Percentiles rank a stretch among this genome's conserved stretches.
Conservation (phyloP, 2,113 vertebrate genomes). For the Sinocyclocheilus anophthalmus region DNA sequence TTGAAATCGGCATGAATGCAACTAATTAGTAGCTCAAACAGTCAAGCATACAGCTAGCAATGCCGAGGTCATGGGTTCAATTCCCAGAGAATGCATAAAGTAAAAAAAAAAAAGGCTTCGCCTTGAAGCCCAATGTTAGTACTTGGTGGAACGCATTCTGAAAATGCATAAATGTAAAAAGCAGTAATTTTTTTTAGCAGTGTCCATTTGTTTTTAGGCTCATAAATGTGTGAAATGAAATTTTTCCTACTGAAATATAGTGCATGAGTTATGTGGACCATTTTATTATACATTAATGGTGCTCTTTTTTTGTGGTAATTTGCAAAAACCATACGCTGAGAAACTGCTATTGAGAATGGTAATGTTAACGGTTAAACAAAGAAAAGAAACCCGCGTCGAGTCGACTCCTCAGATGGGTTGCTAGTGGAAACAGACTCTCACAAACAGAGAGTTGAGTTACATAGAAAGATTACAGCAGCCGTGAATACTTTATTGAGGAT, state of each 20-base stretch:
- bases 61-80: not conserved
- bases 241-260: not conserved
- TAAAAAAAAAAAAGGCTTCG: not conserved
- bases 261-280: not conserved
- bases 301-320: not conserved
- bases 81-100: not conserved
- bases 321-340: not conserved
- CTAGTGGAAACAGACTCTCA: slow-evolving; percentile 10
- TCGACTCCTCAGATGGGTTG: not conserved
- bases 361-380: not conserved
- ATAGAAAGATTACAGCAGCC: slow-evolving; percentile 3
- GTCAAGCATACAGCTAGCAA: not conserved
- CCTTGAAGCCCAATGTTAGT: not conserved
- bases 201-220: not conserved
- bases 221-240: not conserved
- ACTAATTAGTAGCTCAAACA: not conserved
- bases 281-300: not conserved
- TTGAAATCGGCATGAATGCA: not conserved
- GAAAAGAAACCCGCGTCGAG: not conserved
- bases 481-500: slow-evolving; percentile 35
- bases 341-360: not conserved
- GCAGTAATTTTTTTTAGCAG: not conserved
- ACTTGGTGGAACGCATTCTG: not conserved
- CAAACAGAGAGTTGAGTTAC: slow-evolving; percentile 29
- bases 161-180: not conserved